Evolutionary conservation across 2,113 vertebrate genomes (phyloP).

Genomic region (Lagopus muta): DNA sequence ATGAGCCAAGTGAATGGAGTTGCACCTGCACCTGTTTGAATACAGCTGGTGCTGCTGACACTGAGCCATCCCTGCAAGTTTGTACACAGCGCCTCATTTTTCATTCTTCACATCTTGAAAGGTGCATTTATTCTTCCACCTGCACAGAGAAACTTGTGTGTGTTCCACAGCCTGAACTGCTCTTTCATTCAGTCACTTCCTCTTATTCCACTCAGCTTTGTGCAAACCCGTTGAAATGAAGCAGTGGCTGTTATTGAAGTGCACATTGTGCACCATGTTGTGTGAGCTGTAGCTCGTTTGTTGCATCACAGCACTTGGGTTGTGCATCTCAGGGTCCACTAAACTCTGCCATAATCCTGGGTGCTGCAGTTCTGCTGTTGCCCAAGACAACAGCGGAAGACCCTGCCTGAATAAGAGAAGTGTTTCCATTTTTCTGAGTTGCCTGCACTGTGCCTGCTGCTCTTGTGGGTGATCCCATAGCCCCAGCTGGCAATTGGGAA

Average conservation of each 20-base stretch:
- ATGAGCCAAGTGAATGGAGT: rapidly evolving
- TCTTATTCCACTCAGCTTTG: not conserved
- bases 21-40: not conserved
- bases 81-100: not conserved
- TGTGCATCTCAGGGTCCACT: not conserved
- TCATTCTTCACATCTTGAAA: not conserved
- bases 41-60: not conserved
- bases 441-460: not conserved
- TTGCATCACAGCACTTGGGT: rapidly evolving
- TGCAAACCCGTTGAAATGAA: not conserved
- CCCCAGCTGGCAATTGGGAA: not conserved
- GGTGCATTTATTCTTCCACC: not conserved
- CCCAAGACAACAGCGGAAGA: not conserved
- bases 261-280: rapidly evolving
- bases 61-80: not conserved
- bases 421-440: not conserved
- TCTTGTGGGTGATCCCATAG: too few relatives aligned
- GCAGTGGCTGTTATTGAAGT: not conserved
- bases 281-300: rapidly evolving
- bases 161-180: not conserved
- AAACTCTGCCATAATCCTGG: not conserved
- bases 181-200: rapidly evolving
- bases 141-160: not conserved
- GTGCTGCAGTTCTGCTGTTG: not conserved
- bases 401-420: not conserved